Evolutionary conservation across 1,140 invertebrate genomes (phyloP).

Genomic region (Panagrolaimus sp.): DNA sequence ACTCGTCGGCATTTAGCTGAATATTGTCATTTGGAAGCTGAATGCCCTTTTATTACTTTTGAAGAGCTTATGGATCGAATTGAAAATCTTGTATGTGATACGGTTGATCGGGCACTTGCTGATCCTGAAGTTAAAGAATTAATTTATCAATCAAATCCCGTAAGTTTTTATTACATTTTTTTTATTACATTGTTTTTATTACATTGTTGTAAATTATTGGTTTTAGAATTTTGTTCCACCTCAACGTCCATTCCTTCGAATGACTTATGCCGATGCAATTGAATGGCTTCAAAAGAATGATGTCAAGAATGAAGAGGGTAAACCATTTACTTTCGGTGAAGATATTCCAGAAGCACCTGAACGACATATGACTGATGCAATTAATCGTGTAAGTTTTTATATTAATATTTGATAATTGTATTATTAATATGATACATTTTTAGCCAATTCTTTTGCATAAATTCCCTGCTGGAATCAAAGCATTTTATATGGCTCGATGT

Average conservation of each 20-base stretch:
- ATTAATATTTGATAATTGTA: slow-evolving; percentile 6
- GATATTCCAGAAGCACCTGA: slow-evolving; percentile 99
- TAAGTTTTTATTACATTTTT: too few relatives aligned
- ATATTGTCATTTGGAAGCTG: slow-evolving; percentile 93
- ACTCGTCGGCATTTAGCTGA: slow-evolving; percentile 92
- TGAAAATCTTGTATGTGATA: slow-evolving; percentile 91
- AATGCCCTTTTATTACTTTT: slow-evolving; percentile 90
- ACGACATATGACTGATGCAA: slow-evolving; percentile 94
- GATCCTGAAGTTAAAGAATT: slow-evolving; percentile 72
- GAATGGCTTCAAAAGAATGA: slow-evolving; percentile 83
- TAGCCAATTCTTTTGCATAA: slow-evolving; percentile 84
- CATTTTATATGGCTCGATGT: slow-evolving; percentile 94
- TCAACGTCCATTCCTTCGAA: slow-evolving; percentile 81
- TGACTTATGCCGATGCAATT: slow-evolving; percentile 90
- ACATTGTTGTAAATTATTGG: too few relatives aligned
- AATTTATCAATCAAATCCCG: slow-evolving; percentile 78
- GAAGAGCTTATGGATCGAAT: slow-evolving; percentile 80
- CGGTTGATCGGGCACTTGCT: slow-evolving; percentile 81
- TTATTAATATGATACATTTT: slow-evolving; percentile 26
- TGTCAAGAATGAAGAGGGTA: slow-evolving; percentile 88
- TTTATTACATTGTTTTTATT: slow-evolving; percentile 21
- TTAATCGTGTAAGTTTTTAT: slow-evolving; percentile 76
- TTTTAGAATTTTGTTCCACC: slow-evolving; percentile 64
- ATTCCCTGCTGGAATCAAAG: slow-evolving; percentile 91
- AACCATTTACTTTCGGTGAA: slow-evolving; percentile 95